Conservation (phyloP, 2,888 invertebrate species). For the Caenorhabditis zanzibari region DNA sequence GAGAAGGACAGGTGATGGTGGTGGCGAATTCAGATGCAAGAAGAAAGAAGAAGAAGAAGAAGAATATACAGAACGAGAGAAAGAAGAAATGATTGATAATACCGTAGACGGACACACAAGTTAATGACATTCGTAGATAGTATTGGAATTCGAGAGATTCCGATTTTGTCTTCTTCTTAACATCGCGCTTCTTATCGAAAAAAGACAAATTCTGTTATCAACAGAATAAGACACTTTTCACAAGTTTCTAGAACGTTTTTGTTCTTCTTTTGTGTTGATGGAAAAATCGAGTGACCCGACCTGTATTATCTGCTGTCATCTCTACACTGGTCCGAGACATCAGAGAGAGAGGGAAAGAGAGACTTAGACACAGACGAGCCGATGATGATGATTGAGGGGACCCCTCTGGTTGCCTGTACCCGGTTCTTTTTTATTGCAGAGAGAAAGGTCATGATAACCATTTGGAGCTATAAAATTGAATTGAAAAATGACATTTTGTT, state of each 20-base stretch:
- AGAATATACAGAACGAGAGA: constrained; percentile 21
- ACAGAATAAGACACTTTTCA: neutral
- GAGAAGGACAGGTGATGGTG: constrained; percentile 42
- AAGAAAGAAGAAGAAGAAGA: constrained; percentile 21
- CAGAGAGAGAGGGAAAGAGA: neutral
- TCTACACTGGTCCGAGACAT: no score
- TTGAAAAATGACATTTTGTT: constrained; percentile 18
- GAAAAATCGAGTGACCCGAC: neutral
- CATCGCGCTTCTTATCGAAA: constrained; percentile 46
- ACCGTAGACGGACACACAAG: constrained; percentile 63
- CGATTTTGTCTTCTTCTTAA: no score
- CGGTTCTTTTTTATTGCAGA: neutral
- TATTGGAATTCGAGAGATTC: neutral
- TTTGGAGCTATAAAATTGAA: no score
- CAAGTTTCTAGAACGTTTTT: neutral
- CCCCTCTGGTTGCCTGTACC: no score
- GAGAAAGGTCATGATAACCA: neutral
- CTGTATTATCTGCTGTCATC: no score
- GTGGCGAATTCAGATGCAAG: constrained; percentile 30
- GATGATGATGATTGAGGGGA: neutral
- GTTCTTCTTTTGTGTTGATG: neutral
- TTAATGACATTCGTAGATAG: constrained; percentile 44
- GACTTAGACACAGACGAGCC: neutral
- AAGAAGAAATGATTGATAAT: constrained; percentile 63
- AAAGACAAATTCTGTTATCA: constrained; percentile 30